phyloP scores from a whole-genome alignment of 2,113 vertebrate genomes.

The Hippolais icterina region DNA sequence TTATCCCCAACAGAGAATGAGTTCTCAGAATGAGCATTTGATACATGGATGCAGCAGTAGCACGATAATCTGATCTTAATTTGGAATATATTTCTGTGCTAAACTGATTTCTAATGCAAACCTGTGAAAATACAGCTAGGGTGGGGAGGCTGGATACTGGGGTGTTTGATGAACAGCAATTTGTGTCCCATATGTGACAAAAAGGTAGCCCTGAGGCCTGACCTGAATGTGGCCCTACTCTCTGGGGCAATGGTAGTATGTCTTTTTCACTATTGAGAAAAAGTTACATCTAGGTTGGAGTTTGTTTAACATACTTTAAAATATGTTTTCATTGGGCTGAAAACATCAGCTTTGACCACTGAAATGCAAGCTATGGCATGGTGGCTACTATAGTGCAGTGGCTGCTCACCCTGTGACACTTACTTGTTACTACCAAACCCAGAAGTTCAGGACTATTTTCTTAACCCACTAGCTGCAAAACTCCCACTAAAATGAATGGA shows the following conservation, averaged over 20 bases:
- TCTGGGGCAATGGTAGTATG: not conserved
- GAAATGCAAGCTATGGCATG: not conserved
- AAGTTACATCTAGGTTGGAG: not conserved
- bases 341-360: not conserved
- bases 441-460: slow-evolving; percentile 14
- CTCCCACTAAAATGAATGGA: slow-evolving; percentile 25
- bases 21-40: not conserved
- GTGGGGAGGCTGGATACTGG: not conserved
- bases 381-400: not conserved
- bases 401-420: not conserved
- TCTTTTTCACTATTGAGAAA: not conserved
- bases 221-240: not conserved
- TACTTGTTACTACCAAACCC: not conserved
- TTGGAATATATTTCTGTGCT: not conserved
- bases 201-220: not conserved
- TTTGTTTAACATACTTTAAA: not conserved
- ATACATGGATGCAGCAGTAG: not conserved
- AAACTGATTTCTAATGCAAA: not conserved
- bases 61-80: not conserved
- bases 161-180: not conserved
- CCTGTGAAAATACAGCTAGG: not conserved
- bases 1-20: not conserved
- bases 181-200: not conserved
- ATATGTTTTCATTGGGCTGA: not conserved
- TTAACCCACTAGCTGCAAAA: not conserved